Conservation (phyloP, 1,140 invertebrate genomes). For the Bombyx mandarina region DNA sequence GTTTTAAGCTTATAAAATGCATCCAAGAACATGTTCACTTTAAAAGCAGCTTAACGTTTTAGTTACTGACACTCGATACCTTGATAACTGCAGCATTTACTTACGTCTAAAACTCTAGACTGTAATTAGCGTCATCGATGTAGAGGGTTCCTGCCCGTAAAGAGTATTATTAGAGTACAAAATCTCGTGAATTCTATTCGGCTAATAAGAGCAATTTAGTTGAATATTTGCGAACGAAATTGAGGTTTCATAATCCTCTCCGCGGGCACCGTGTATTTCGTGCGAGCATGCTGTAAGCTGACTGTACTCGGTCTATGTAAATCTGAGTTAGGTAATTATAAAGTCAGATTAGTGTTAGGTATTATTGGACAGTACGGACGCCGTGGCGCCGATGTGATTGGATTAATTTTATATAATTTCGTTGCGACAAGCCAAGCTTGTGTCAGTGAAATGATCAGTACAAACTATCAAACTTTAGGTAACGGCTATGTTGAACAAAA, state of each 20-base stretch:
- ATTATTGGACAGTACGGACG: constrained; percentile 6
- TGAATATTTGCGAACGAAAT: constrained; percentile 17
- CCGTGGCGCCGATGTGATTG: constrained; percentile 4
- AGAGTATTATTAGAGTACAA: constrained; percentile 7
- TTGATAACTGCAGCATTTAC: constrained; percentile 6
- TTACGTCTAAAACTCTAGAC: not conserved
- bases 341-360: constrained; percentile 14
- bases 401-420: constrained; percentile 20
- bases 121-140: constrained; percentile 12
- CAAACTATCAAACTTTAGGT: not conserved
- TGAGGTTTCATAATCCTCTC: constrained; percentile 19
- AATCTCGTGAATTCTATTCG: constrained; percentile 11
- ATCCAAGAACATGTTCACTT: constrained; percentile 10
- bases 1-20: constrained; percentile 20
- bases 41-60: constrained; percentile 8
- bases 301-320: constrained; percentile 1
- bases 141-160: not conserved
- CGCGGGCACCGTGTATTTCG: constrained; percentile 1
- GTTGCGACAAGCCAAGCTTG: constrained; percentile 7
- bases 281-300: not conserved
- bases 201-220: constrained; percentile 20
- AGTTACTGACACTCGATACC: constrained; percentile 4
- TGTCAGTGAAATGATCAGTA: constrained; percentile 5
- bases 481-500: not conserved
- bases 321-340: constrained; percentile 12